Base-by-base conservation (phyloP, 2,888 invertebrate genomes). In the Unio pictorum region DNA sequence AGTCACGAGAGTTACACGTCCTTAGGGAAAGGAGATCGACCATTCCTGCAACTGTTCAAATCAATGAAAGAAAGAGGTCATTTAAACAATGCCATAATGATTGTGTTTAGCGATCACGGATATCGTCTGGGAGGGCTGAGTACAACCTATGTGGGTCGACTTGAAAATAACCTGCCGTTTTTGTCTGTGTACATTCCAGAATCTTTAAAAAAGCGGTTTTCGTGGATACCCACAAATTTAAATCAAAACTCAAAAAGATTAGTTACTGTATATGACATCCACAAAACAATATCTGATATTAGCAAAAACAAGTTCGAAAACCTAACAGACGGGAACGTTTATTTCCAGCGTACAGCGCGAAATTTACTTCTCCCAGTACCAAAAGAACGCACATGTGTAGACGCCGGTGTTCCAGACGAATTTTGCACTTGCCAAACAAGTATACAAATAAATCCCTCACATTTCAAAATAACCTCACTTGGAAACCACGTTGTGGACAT, bases 391-490 rank as follows among this genome's bases (percentile, higher is more conserved):
- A 95, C 94, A 0, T 97, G 97, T 86, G 91, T 92, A 66, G 91
- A 92, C 71, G 96, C 96, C 0, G 93, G 92, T 0, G 95, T 97
- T 71, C 93, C 93, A 0, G 93, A 93, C 55, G 95, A 96, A 87
- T 97, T 95, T 94, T 97, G 97, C 89, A 95, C 95, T 30, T 97
- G 97, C 81, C 94, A 95, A 85, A 92, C 92, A 69, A 93, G 93
- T 66, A 90, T 90, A 63, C 92, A 92, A 76, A 86, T 95, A n/a
- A 86, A 92, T 0, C 89, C 90, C 0, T 91, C 92, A 34, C 92
- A 93, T 77, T 81, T 89, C 0, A 86, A 90, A 15, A 93, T 94
- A 0, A 86, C 90, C 11, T 90, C 92, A 55, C 93, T 93, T 58
- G 81, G 94, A 0, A 85, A 90, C 0, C 92, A 92, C 77, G 90